phyloP scores from a whole-genome alignment of 2,113 vertebrate genomes.

The Dunckerocampus dactyliophorus region DNA sequence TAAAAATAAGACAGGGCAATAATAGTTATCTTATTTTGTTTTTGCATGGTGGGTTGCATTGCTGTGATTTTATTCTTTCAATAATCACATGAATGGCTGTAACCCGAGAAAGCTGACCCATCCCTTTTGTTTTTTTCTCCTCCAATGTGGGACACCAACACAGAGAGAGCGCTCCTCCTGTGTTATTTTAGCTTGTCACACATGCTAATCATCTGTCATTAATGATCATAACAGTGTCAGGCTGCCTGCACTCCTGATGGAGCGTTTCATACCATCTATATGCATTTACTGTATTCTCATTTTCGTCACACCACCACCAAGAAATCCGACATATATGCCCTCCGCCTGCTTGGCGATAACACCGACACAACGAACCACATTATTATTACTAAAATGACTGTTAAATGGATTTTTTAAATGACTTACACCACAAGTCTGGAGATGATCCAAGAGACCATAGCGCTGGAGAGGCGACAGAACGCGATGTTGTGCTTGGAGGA shows the following conservation, averaged over 20 bases:
- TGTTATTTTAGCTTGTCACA: conserved; percentile 2
- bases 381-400: neutral
- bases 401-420: neutral
- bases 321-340: neutral
- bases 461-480: conserved; percentile 71
- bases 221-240: too few relatives aligned
- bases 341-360: neutral
- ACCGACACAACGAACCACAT: neutral
- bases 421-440: conserved; percentile 99
- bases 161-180: conserved; percentile 14
- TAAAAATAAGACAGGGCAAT: conserved; percentile 17
- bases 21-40: neutral
- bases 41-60: neutral
- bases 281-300: neutral
- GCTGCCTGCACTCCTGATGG: neutral
- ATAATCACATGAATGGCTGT: conserved; percentile 30
- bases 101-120: conserved; percentile 64
- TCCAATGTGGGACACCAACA: conserved; percentile 53
- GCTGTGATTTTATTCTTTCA: neutral
- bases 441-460: conserved; percentile 99
- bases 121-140: conserved; percentile 48
- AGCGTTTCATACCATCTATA: neutral
- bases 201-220: too few relatives aligned
- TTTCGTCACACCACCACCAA: neutral
- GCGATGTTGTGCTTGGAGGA: conserved; percentile 70